Conservation (phyloP, 2,113 vertebrate genomes). For the Podilymbus podiceps region DNA sequence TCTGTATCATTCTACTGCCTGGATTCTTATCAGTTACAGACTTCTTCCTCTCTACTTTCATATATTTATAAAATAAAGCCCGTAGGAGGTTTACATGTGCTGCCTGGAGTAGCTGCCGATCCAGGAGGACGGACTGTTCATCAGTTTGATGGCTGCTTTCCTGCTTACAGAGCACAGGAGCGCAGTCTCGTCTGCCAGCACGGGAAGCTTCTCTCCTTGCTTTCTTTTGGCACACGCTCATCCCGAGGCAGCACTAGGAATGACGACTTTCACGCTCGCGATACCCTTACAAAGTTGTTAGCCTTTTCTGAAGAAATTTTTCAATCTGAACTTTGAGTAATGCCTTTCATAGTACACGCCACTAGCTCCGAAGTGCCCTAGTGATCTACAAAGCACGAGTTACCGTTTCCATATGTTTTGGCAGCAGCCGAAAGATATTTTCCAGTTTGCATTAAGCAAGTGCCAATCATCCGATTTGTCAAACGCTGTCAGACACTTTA, state of each 20-base stretch:
- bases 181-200: neutral
- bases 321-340: conserved; percentile 5
- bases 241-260: neutral
- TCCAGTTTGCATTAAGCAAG: neutral
- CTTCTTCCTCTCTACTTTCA: neutral
- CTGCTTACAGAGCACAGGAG: neutral
- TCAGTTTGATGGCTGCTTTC: neutral
- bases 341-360: neutral
- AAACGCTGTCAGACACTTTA: neutral
- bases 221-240: neutral
- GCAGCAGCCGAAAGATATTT: neutral
- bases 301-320: neutral
- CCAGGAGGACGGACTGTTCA: neutral
- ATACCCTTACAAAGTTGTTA: neutral
- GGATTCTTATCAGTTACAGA: neutral
- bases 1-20: neutral
- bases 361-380: neutral
- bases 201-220: neutral
- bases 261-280: neutral
- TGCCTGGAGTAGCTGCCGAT: neutral
- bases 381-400: neutral
- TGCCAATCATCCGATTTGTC: neutral
- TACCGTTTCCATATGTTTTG: neutral
- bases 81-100: neutral
- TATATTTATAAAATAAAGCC: neutral